phyloP scores from a whole-genome alignment of 2,888 invertebrate species.

The Nudaria mundana region DNA sequence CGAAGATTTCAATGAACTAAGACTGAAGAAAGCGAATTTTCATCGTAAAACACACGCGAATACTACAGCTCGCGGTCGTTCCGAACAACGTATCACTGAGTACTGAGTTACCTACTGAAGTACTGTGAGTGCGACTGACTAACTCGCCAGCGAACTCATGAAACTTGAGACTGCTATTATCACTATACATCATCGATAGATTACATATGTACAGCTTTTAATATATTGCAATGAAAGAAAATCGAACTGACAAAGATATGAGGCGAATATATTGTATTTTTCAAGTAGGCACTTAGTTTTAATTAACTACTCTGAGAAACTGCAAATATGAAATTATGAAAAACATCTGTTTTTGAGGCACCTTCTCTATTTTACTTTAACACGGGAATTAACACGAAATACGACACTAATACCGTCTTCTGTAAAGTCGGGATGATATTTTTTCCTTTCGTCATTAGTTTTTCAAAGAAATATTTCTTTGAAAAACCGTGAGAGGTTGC shows the following conservation, averaged over 20 bases:
- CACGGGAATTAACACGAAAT: too few species aligned
- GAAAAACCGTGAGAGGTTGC: too few species aligned
- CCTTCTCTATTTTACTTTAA: conserved; percentile 3
- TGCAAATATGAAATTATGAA: too few species aligned
- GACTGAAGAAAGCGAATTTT: conserved; percentile 15
- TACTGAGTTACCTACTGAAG: conserved; percentile 31
- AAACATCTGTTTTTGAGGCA: not conserved
- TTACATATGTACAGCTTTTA: conserved; percentile 33
- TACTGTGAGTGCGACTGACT: too few species aligned
- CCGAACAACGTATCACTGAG: conserved; percentile 21
- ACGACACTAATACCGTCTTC: too few species aligned
- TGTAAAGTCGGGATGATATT: too few species aligned
- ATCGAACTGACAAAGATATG: conserved; percentile 20
- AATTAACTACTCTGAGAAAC: too few species aligned
- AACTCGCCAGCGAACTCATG: conserved; percentile 13
- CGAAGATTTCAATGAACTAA: conserved; percentile 18
- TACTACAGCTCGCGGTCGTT: conserved; percentile 23
- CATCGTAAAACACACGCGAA: conserved; percentile 9
- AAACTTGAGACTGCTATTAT: conserved; percentile 31
- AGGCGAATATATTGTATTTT: conserved; percentile 9
- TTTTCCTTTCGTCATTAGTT: too few species aligned
- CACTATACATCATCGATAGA: conserved; percentile 30
- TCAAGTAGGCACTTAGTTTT: conserved; percentile 2
- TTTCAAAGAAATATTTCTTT: too few species aligned
- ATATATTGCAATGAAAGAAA: conserved; percentile 31